Evolutionary conservation across 2,888 invertebrate genomes (phyloP), one percentile per base, ranked within the genome.

Genomic region (Eupithecia inturbata): DNA sequence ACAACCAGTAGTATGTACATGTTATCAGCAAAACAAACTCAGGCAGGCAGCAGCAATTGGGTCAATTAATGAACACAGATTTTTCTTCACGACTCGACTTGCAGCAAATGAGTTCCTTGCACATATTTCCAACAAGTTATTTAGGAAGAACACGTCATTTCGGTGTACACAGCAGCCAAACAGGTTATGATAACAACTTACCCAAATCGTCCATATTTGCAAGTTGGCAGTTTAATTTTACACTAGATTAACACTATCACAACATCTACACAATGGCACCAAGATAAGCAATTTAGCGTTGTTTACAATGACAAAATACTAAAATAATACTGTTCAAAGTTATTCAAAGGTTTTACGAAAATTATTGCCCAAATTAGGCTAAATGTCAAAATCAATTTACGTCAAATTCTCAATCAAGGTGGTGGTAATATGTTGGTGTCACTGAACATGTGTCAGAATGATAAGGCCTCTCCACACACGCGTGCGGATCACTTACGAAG

Each of bases 151-250:
- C 91, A 92, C 92, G 92, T 93, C 92, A 93, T 87, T 82, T 81
- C 73, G 73, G 77, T 84, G 77, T 83, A 81, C 80, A 83, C 82
- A 86, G 84, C 84, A 85, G 82, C 72, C 80, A 91, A 94, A 94
- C 93, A 92, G 92, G 93, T 93, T 94, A 92, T 90, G 89, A 91
- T 92, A 92, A 90, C 88, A 88, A 93, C 94, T 92, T 84, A 95
- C 95, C 95, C 82, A 95, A 88, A 88, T 95, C 95, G 83, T 95
- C 95, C 95, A 95, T 95, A 81, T 81, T 83, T 79, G 78, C 77
- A 75, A 77, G 78, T 74, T 66, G 80, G 74, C 73, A 71, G 77
- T 67, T 75, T 73, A 70, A 76, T 68, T 63, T 68, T 53, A 68
- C 81, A 82, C 79, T 77, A 68, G 67, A 77, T 73, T 71, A 77